Conservation (phyloP, 2,113 vertebrate species). For the Solenodon paradoxus region DNA sequence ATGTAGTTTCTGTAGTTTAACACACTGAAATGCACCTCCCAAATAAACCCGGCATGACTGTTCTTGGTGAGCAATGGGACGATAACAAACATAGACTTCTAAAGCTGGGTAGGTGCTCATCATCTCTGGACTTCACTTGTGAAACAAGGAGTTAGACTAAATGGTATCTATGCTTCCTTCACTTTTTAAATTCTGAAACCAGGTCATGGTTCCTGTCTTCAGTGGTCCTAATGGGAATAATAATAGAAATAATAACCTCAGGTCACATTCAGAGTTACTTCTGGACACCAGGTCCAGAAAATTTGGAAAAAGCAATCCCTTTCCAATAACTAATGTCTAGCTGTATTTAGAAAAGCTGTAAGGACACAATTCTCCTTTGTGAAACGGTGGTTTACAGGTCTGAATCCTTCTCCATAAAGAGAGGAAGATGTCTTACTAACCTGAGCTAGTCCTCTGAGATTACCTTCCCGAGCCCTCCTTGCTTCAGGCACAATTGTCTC, state of each 20-base stretch:
- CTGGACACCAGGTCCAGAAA: background rate
- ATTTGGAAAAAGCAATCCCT: background rate
- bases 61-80: background rate
- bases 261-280: background rate
- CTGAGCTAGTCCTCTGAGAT: background rate
- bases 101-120: background rate
- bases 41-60: background rate
- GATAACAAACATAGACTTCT: background rate
- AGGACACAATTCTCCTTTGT: background rate
- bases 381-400: background rate
- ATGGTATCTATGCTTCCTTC: background rate
- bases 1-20: background rate
- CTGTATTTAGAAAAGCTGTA: background rate
- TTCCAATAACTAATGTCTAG: background rate
- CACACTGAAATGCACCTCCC: background rate
- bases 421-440: background rate
- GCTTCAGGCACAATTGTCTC: background rate
- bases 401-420: background rate
- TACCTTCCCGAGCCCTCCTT: background rate
- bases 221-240: background rate
- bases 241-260: background rate
- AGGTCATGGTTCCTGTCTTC: background rate
- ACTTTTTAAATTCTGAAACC: background rate
- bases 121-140: background rate
- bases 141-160: background rate